Percentiles rank a stretch among this genome's conserved stretches.
phyloP scores from a whole-genome alignment of 2,797 vertebrate genomes.

The Falco naumanni region DNA sequence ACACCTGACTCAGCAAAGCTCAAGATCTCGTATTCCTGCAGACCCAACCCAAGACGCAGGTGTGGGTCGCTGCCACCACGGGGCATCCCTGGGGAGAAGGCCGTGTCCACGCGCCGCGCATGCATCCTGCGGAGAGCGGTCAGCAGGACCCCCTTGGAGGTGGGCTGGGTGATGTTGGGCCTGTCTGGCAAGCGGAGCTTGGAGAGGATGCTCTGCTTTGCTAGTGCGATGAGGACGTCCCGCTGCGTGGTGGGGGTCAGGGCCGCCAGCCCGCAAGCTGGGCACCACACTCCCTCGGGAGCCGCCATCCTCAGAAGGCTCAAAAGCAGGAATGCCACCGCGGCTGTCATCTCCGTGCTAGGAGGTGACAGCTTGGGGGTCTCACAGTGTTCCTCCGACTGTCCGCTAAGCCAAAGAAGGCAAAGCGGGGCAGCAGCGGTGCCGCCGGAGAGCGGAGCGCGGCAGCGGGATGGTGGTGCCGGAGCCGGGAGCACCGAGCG shows the following conservation, averaged over 20 bases:
- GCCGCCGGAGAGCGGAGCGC: background rate
- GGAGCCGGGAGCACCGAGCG: too few species aligned
- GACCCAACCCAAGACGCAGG: background rate
- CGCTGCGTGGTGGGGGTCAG: conserved; percentile 79
- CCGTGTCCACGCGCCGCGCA: conserved; percentile 74
- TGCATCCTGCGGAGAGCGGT: conserved; percentile 84
- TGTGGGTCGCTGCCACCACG: background rate
- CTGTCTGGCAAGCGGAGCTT: conserved; percentile 87
- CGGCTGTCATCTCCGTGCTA: background rate
- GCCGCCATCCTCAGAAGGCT: background rate
- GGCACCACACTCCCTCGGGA: conserved; percentile 62
- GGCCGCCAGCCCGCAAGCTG: conserved; percentile 77
- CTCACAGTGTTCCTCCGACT: rapidly evolving
- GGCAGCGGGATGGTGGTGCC: background rate
- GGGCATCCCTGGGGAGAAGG: background rate
- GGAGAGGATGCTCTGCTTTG: conserved; percentile 89
- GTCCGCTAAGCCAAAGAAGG: background rate
- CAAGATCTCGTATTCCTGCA: conserved; percentile 89
- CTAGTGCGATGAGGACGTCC: conserved; percentile 82
- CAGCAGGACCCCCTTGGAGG: conserved; percentile 81
- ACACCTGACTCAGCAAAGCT: conserved; percentile 87
- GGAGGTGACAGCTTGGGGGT: background rate
- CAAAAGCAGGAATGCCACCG: conserved; percentile 9
- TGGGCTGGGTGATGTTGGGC: conserved; percentile 83
- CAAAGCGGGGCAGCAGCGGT: background rate